phyloP scores from a whole-genome alignment of 2,113 vertebrate genomes.

The Melanerpes formicivorus region DNA sequence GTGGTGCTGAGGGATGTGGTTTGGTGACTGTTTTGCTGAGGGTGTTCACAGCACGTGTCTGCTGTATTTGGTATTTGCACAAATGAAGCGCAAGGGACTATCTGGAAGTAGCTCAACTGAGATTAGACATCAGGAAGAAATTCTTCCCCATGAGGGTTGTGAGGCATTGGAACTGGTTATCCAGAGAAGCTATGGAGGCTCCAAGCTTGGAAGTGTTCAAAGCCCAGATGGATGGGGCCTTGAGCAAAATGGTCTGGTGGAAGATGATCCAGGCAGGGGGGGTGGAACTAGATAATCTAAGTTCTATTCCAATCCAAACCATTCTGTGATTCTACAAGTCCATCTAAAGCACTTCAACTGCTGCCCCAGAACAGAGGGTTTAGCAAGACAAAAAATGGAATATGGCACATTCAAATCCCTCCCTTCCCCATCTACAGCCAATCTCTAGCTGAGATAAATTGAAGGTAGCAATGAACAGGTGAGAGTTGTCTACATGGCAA shows the following conservation, averaged over 20 bases:
- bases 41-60: rapidly evolving
- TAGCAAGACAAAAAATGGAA: neutral
- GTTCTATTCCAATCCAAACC: too few relatives aligned
- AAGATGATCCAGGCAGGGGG: too few relatives aligned
- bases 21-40: neutral
- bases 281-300: too few relatives aligned
- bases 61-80: neutral
- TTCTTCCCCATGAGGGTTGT: too few relatives aligned
- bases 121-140: too few relatives aligned
- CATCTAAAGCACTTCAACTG: neutral
- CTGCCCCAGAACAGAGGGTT: rapidly evolving
- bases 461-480: neutral
- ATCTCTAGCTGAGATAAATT: neutral
- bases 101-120: too few relatives aligned
- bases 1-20: neutral
- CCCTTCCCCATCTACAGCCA: neutral
- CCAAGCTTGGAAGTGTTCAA: too few relatives aligned
- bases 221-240: too few relatives aligned
- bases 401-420: neutral
- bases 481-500: neutral
- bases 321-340: too few relatives aligned
- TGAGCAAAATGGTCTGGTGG: too few relatives aligned
- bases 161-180: too few relatives aligned
- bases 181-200: too few relatives aligned
- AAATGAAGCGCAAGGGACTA: neutral